phyloP scores from a whole-genome alignment of 2,888 invertebrate genomes.

The Xanthia togata region DNA sequence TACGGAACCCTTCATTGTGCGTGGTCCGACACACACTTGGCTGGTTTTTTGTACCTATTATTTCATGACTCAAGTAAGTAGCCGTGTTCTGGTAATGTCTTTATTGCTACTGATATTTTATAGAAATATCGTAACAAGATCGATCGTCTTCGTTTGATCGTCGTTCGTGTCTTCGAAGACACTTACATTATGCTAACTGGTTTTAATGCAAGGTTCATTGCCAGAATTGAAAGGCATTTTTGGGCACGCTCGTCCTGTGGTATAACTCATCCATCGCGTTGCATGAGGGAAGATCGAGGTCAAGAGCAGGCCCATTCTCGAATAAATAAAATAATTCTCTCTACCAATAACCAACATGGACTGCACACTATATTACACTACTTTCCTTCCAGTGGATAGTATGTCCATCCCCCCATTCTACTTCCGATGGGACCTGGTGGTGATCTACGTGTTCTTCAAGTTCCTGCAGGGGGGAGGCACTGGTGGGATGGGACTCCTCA shows the following conservation, averaged over 20 bases:
- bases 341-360: neutral
- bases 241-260: neutral
- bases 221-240: neutral
- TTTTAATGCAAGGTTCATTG: neutral
- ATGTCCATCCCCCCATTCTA: conserved; percentile 90
- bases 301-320: neutral
- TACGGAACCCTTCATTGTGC: too few relatives aligned
- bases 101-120: neutral
- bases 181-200: neutral
- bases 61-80: neutral
- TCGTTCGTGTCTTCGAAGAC: neutral
- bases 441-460: conserved; percentile 96
- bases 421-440: conserved; percentile 97
- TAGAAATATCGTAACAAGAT: neutral
- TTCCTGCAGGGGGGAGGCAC: conserved; percentile 99
- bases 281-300: too few relatives aligned
- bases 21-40: too few relatives aligned
- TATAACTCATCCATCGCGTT: neutral
- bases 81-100: neutral
- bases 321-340: neutral
- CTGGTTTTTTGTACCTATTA: neutral
- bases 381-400: conserved; percentile 93
- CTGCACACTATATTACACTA: neutral
- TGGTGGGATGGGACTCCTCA: conserved; percentile 97
- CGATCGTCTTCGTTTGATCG: neutral